Evolutionary conservation across 2,797 vertebrate species (phyloP).

Genomic region (Leucoraja ocellata): DNA sequence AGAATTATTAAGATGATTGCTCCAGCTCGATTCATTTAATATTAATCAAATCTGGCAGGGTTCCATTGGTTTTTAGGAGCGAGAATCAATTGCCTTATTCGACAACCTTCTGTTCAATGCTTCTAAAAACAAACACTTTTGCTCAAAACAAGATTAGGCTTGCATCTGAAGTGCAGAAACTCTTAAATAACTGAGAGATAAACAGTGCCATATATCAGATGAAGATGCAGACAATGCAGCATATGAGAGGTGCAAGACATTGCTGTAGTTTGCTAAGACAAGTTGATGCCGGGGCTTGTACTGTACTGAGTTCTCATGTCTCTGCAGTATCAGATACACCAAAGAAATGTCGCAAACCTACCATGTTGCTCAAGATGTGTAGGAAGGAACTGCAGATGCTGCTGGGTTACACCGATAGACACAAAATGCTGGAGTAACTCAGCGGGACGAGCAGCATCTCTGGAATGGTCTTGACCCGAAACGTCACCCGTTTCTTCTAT

Average conservation of each 20-base stretch:
- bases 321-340: neutral
- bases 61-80: neutral
- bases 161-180: neutral
- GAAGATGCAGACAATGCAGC: neutral
- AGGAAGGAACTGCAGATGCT: neutral
- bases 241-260: neutral
- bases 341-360: neutral
- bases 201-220: neutral
- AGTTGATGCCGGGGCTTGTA: neutral
- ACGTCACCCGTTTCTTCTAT: too few relatives aligned
- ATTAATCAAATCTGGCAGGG: neutral
- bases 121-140: neutral
- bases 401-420: too few relatives aligned
- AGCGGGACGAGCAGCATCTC: too few relatives aligned
- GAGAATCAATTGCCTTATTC: neutral
- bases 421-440: too few relatives aligned
- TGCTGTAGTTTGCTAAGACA: neutral
- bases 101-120: neutral
- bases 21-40: neutral
- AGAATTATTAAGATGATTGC: neutral
- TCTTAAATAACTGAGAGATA: neutral
- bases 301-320: neutral
- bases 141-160: neutral
- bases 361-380: too few relatives aligned
- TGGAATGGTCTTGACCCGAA: too few relatives aligned